A percentile compares a stretch with the other conserved stretches of the same genome.
Conservation (phyloP, 1,140 invertebrate genomes). For the Trialeurodes vaporariorum region DNA sequence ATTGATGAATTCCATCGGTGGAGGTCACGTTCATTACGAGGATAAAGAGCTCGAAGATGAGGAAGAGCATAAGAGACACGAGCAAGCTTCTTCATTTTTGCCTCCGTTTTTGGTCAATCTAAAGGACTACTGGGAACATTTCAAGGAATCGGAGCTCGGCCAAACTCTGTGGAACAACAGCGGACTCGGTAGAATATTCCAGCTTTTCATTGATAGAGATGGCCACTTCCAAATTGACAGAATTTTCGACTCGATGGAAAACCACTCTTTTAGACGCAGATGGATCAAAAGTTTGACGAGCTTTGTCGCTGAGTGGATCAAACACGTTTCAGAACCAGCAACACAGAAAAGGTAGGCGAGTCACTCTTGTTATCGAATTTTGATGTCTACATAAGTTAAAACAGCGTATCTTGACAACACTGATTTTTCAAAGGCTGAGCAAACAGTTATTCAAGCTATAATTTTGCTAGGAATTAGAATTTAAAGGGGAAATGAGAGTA, state of each 20-base stretch:
- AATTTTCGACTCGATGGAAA: constrained; percentile 62
- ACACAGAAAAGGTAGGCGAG: constrained; percentile 55
- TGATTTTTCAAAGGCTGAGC: no score
- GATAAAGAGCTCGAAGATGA: constrained; percentile 32
- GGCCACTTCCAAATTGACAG: constrained; percentile 42
- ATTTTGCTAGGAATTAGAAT: no score
- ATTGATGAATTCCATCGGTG: constrained; percentile 34
- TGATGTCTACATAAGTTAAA: no score
- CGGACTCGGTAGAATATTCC: constrained; percentile 50
- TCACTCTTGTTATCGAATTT: no score
- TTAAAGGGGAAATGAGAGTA: no score
- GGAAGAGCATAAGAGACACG: constrained; percentile 40
- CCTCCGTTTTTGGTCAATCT: constrained; percentile 59
- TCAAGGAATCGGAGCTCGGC: constrained; percentile 62
- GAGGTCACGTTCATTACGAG: constrained; percentile 25
- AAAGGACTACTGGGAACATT: constrained; percentile 63
- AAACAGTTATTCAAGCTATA: no score
- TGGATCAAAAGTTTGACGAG: constrained; percentile 63
- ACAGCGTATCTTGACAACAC: no score
- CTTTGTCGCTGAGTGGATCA: constrained; percentile 58
- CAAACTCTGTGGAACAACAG: constrained; percentile 56
- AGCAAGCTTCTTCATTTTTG: constrained; percentile 47
- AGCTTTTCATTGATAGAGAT: constrained; percentile 44
- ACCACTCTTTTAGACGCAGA: constrained; percentile 55
- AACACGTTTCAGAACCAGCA: constrained; percentile 57